These are phyloP conservation scores for Pelodytes ibericus DNA, from an alignment of 2,797 vertebrate genomes.

Conservation along the genomic window DNA sequence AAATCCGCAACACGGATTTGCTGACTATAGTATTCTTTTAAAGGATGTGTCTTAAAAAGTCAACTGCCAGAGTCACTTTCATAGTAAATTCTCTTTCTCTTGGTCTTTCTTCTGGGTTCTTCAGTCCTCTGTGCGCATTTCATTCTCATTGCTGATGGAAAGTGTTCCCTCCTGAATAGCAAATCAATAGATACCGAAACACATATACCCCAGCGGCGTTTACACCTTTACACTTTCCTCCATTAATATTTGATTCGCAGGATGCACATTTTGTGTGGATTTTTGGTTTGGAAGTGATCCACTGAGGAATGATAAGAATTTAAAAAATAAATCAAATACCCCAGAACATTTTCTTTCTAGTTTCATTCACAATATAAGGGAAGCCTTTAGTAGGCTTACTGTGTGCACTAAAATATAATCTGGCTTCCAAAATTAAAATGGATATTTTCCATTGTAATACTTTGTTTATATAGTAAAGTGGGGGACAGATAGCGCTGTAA, in stretches of 20 bases:
- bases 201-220: background rate
- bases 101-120: background rate
- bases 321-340: background rate
- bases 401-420: too few relatives aligned
- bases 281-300: background rate
- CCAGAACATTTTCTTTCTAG: too few relatives aligned
- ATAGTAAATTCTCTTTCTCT: slow-evolving; percentile 22
- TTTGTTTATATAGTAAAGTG: too few relatives aligned
- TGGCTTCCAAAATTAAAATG: too few relatives aligned
- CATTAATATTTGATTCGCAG: slow-evolving; percentile 5
- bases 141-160: background rate
- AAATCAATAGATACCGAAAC: slow-evolving; percentile 6
- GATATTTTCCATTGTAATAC: too few relatives aligned
- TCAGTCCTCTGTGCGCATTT: slow-evolving; percentile 14
- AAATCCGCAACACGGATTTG: background rate
- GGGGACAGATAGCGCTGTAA: too few relatives aligned
- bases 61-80: slow-evolving; percentile 7
- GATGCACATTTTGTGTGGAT: background rate
- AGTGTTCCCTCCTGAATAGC: slow-evolving; percentile 5
- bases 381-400: too few relatives aligned
- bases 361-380: too few relatives aligned
- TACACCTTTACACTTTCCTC: background rate
- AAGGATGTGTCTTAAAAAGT: slow-evolving; percentile 25
- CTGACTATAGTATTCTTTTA: slow-evolving; percentile 18
- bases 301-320: background rate